Conservation (phyloP, 2,888 invertebrate genomes). For the Aleiodes leptofemur region DNA sequence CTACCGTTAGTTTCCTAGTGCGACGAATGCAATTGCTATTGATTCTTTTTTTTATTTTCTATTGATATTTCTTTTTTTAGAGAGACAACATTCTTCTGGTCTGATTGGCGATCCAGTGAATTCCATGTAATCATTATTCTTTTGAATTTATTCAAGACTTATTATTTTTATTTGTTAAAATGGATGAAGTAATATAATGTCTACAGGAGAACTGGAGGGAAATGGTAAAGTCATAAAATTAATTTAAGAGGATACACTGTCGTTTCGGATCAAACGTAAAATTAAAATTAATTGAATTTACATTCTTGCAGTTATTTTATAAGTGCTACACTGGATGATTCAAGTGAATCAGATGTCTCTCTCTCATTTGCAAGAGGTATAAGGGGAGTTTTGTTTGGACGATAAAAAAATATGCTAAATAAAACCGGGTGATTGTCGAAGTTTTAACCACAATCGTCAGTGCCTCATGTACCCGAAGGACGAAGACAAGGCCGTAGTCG, state of each 20-base stretch:
- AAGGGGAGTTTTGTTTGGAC: slow-evolving; percentile 2
- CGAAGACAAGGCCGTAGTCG: slow-evolving; percentile 60
- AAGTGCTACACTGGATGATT: slow-evolving; percentile 16
- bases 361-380: slow-evolving; percentile 4
- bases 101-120: not conserved
- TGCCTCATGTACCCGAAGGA: slow-evolving; percentile 54
- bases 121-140: slow-evolving; percentile 20
- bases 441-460: slow-evolving; percentile 46
- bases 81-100: slow-evolving; percentile 6
- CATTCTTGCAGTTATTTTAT: not conserved
- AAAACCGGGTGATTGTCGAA: slow-evolving; percentile 46
- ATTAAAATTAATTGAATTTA: slow-evolving; percentile 28
- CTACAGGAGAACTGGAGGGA: no score
- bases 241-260: not conserved
- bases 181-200: not conserved
- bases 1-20: slow-evolving; percentile 10
- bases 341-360: not conserved
- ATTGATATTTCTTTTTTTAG: not conserved
- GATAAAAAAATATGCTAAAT: slow-evolving; percentile 21
- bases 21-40: slow-evolving; percentile 14
- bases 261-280: not conserved
- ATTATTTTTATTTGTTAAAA: not conserved
- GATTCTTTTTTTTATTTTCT: not conserved
- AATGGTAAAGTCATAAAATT: slow-evolving; percentile 6
- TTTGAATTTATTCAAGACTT: not conserved